phyloP scores from a whole-genome alignment of 2,888 invertebrate genomes.

The Punctoribates punctum region DNA sequence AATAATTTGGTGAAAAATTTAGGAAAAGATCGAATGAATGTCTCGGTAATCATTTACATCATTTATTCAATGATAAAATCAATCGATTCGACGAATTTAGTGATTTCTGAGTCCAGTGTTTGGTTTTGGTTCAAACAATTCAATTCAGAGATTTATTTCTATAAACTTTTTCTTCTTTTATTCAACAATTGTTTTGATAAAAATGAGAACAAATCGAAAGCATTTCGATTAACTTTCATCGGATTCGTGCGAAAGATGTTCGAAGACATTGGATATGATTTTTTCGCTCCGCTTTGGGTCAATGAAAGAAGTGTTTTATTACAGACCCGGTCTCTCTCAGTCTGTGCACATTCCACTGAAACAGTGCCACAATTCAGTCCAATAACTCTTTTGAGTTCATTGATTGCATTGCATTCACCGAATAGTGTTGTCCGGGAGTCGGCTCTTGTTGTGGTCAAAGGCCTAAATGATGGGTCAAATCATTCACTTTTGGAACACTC shows the following conservation, averaged over 20 bases:
- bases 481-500: not conserved
- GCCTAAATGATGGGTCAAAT: not conserved
- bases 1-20: not conserved
- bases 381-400: not conserved
- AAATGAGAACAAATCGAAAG: not conserved
- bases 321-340: conserved; percentile 19
- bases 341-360: not conserved
- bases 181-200: conserved; percentile 5
- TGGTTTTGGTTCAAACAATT: conserved; percentile 32
- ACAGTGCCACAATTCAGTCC: not conserved
- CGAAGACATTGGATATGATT: not conserved
- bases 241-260: not conserved
- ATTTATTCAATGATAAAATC: not conserved
- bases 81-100: not conserved
- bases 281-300: conserved; percentile 30
- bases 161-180: conserved; percentile 15
- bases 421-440: not conserved
- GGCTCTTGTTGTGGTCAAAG: not conserved
- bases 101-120: not conserved
- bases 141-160: conserved; percentile 15
- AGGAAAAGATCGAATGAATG: not conserved
- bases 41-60: not conserved
- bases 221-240: not conserved
- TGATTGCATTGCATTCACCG: conserved; percentile 33
- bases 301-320: conserved; percentile 1